Conservation (phyloP, 2,888 invertebrate species). For the Scaeva pyrastri region DNA sequence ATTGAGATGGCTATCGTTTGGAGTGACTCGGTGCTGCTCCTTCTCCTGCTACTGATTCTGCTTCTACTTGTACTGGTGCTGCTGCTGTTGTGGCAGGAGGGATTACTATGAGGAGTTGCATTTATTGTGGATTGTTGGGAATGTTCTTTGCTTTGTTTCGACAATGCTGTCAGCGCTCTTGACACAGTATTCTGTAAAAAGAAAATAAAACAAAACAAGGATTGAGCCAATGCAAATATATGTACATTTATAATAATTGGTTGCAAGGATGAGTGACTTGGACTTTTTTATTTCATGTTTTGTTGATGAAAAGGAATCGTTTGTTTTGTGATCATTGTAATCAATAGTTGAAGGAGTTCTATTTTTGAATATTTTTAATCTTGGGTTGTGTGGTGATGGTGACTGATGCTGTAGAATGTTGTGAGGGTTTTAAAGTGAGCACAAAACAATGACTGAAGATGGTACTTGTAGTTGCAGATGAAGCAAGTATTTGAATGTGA, state of each 20-base stretch:
- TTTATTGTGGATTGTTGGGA: constrained; percentile 51
- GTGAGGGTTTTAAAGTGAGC: neutral
- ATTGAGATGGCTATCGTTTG: constrained; percentile 57
- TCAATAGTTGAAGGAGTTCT: constrained; percentile 37
- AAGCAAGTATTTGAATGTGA: neutral
- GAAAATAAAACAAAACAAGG: constrained; percentile 15
- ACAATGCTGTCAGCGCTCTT: constrained; percentile 58
- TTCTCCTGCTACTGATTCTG: neutral
- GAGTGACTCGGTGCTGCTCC: constrained; percentile 41
- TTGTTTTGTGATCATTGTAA: constrained; percentile 37
- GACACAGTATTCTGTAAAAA: constrained; percentile 62
- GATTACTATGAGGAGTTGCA: constrained; percentile 47
- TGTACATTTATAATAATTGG: constrained; percentile 11
- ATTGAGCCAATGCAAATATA: constrained; percentile 29
- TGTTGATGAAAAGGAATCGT: neutral
- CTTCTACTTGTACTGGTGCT: constrained; percentile 14
- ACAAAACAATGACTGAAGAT: neutral
- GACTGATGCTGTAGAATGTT: too few species aligned
- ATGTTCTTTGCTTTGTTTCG: constrained; percentile 48
- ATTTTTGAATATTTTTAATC: constrained; percentile 12
- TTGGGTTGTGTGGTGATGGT: neutral
- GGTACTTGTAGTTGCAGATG: neutral
- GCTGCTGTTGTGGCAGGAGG: constrained; percentile 28
- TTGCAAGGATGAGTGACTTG: neutral
- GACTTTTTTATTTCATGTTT: neutral